These are phyloP conservation scores for Leptarthrus brevirostris DNA, from an alignment of 2,888 invertebrate genomes.

Conservation along the genomic window DNA sequence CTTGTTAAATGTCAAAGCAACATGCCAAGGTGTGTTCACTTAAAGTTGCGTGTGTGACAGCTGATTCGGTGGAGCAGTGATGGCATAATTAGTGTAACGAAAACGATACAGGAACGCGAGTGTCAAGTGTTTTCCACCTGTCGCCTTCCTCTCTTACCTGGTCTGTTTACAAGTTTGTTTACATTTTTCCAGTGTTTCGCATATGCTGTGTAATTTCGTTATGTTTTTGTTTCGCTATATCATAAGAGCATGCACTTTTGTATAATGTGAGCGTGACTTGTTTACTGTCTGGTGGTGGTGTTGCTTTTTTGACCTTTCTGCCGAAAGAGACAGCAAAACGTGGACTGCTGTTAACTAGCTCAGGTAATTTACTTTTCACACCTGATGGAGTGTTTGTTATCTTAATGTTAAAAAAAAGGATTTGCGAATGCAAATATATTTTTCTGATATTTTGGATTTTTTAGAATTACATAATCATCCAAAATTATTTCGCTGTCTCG, in stretches of 20 bases:
- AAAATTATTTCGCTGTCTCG: too few relatives aligned
- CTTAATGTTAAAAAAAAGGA: too few relatives aligned
- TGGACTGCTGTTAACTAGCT: neutral
- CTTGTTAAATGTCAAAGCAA: conserved; percentile 44
- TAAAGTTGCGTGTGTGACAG: conserved; percentile 43
- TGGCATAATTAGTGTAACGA: conserved; percentile 40
- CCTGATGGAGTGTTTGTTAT: conserved; percentile 26
- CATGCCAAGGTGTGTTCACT: conserved; percentile 14
- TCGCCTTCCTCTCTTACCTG: conserved; percentile 28
- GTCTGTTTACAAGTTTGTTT: conserved; percentile 48
- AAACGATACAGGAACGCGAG: conserved; percentile 37
- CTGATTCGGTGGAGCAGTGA: conserved; percentile 29
- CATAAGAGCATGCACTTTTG: neutral
- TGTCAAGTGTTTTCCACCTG: conserved; percentile 47
- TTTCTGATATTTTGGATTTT: too few relatives aligned
- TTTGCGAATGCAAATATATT: too few relatives aligned
- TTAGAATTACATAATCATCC: too few relatives aligned
- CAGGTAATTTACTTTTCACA: conserved; percentile 26
- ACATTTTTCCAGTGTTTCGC: conserved; percentile 44
- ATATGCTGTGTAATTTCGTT: conserved; percentile 25
- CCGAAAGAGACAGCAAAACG: neutral
- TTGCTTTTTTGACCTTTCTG: neutral
- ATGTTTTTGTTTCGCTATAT: neutral
- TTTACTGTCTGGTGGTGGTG: neutral
- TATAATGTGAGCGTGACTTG: conserved; percentile 31